phyloP scores from a whole-genome alignment of 2,113 vertebrate genomes.

The Bubalus kerabau region DNA sequence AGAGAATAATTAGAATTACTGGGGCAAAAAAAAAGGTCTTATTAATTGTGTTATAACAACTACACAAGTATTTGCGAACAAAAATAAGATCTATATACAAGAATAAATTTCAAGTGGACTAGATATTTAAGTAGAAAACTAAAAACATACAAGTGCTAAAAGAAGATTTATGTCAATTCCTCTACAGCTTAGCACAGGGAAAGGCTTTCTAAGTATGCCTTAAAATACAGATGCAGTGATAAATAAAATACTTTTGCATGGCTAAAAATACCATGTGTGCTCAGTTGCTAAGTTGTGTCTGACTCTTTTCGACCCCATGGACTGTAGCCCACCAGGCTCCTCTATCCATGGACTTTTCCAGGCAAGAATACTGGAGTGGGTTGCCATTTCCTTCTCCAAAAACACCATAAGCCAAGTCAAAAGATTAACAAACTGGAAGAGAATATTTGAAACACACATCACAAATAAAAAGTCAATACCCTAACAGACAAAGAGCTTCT shows the following conservation, averaged over 20 bases:
- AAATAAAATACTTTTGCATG: background rate
- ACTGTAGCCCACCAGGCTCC: background rate
- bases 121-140: background rate
- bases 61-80: background rate
- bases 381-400: background rate
- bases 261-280: background rate
- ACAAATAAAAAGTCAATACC: background rate
- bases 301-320: background rate
- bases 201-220: background rate
- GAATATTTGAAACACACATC: background rate
- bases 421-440: background rate
- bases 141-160: background rate
- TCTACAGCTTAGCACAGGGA: background rate
- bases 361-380: background rate
- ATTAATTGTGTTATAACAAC: background rate
- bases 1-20: background rate
- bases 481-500: background rate
- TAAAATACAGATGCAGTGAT: background rate
- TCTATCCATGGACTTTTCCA: background rate
- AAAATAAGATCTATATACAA: background rate
- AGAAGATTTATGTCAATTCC: background rate
- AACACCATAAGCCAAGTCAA: background rate
- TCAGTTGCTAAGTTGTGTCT: background rate
- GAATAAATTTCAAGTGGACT: background rate
- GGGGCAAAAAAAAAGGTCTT: background rate